Evolutionary conservation across 23 tunicate species (phyloP), one percentile per base, ranked within the genome.

Genomic region (Phallusia fumigata): DNA sequence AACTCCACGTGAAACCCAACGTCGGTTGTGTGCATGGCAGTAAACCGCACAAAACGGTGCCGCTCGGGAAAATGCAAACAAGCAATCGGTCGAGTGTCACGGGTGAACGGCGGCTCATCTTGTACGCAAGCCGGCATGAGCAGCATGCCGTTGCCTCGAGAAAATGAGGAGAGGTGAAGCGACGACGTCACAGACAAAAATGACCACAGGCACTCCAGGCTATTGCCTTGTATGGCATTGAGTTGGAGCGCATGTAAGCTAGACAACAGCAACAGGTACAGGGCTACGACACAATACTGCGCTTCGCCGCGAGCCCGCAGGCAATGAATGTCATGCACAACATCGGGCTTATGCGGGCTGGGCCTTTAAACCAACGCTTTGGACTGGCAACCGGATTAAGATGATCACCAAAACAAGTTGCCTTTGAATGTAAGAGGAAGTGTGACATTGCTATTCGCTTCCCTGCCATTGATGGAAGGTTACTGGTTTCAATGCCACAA

Each of bases 321-420:
- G 69, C 69, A 58, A 58, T 58, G 16, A 24, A 58, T 58, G 69
- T 58, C 69, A 58, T 58, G 69, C 69, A 58, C 69, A 58, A 58
- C 2, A 58, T 16, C 28, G 3, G 28, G 26, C 69, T 58, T 21
- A 58, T 58, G 69, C 69, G 69, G 69, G 69, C 69, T 58, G 69
- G 28, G 69, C 69, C 28, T 40, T 40, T 40, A 22, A 24, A 22
- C 28, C 69, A 24, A 22, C 16, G 69, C 69, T 58, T 58, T 58
- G 69, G 47, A 5, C 10, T 40, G 47, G 47, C n/a, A n/a, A 51
- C 58, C 58, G 28, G 13, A 22, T 58, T 24, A 16, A 22, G 69
- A 16, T 16, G 28, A 13, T 22, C 69, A 21, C 13, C 69, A 58
- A 58, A 58, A 58, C 69, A 58, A 58, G 69, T 16, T 21, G 28